Conservation (phyloP, 2,797 vertebrate genomes). For the Chrysocyon brachyurus region DNA sequence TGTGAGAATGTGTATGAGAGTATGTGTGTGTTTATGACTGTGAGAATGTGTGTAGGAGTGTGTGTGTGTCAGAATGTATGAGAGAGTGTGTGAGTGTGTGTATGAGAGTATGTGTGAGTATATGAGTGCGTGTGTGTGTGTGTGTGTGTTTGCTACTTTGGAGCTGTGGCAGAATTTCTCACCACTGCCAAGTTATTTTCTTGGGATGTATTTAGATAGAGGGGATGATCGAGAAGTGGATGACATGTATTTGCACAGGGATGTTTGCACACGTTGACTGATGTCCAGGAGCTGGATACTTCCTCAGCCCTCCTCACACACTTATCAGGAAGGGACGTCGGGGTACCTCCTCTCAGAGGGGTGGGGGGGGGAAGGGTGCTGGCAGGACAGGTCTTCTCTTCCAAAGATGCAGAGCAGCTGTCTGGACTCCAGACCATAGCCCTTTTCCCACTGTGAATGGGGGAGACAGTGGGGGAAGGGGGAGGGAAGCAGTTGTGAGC, state of each 20-base stretch:
- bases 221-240: conserved; percentile 85
- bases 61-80: neutral
- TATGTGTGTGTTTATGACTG: neutral
- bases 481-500: neutral
- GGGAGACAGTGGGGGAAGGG: too few species aligned
- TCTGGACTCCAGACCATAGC: conserved; percentile 63
- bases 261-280: conserved; percentile 88
- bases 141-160: conserved; percentile 1
- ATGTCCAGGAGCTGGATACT: conserved; percentile 80
- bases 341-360: conserved; percentile 77
- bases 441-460: neutral
- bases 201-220: conserved; percentile 90
- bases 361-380: neutral
- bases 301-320: neutral
- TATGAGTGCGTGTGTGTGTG: neutral
- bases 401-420: conserved; percentile 83
- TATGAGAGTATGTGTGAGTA: neutral
- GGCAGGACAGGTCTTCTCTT: conserved; percentile 50
- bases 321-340: conserved; percentile 82
- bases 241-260: conserved; percentile 86
- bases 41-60: neutral
- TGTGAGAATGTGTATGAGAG: neutral
- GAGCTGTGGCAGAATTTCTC: conserved; percentile 86
- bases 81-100: neutral
- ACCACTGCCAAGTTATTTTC: conserved; percentile 88